A percentile compares a stretch with the other conserved stretches of the same genome.
Conservation (phyloP, 2,113 vertebrate genomes). For the Centropus bengalensis region DNA sequence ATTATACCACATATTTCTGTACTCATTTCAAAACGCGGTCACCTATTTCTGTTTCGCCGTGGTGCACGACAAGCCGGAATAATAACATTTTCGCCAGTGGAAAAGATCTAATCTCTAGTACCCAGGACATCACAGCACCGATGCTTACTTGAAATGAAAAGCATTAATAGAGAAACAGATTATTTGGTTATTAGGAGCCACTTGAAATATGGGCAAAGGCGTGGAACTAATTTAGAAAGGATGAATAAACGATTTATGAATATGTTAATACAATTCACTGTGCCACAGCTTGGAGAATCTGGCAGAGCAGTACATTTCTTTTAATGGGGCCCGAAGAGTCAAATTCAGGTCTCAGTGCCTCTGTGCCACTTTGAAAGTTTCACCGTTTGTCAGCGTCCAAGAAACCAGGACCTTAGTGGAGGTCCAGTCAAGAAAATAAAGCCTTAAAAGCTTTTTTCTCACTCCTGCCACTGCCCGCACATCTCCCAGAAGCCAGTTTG, state of each 20-base stretch:
- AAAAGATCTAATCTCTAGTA: background rate
- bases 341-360: background rate
- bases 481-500: background rate
- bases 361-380: background rate
- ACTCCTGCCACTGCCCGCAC: background rate
- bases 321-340: background rate
- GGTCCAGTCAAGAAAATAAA: background rate
- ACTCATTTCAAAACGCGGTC: background rate
- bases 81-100: background rate
- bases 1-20: conserved; percentile 56
- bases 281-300: background rate
- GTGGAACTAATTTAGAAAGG: background rate
- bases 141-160: background rate
- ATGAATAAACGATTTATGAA: background rate
- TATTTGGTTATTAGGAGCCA: background rate
- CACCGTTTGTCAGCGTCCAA: background rate
- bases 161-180: background rate
- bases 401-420: background rate
- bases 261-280: background rate
- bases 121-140: background rate
- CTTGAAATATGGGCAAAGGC: background rate
- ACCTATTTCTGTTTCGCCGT: conserved; percentile 13
- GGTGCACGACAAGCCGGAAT: background rate
- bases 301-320: background rate
- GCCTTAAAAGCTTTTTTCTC: background rate